Base-by-base conservation (phyloP, 2,797 vertebrate species). In the Cynodonichthys magdalenae region DNA sequence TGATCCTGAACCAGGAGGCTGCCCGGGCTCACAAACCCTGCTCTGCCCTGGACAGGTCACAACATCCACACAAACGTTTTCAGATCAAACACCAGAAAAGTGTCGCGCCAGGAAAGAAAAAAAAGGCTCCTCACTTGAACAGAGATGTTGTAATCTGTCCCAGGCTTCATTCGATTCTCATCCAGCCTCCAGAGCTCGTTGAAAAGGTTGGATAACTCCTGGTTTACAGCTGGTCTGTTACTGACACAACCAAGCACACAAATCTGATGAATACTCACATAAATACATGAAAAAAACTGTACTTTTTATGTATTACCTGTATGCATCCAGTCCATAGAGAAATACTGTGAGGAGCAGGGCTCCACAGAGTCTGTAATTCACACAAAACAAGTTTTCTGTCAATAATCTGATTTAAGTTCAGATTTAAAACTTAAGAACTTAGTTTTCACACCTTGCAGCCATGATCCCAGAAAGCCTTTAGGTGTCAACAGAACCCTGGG, bases 111-210 rank as follows among this genome's bases (percentile, higher is more conserved):
- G 24, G 24, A 24, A 24, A 24, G 24, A 14, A 4, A 10, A 12
- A 50, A 8, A 1, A 5, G 0, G 2, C 12, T 55, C 8, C 28
- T 18, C 65, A 95, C 95, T 92, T 96, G 95, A 53, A 96, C 73
- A 42, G 92, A 91, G 75, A 95, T 81, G 0, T 58, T 91, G 80
- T 96, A 96, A 82, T 96, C 94, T 15, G 71, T 82, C 12, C 89
- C 94, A 24, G 95, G 92, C 0, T 11, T 74, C 63, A 95, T 74
- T 3, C 90, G 89, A 52, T 95, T 95, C 18, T 74, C 79, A 55
- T 96, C 94, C 63, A 95, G 53, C 29, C 85, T 92, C 95, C 95
- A 96, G 42, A 96, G 77, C 71, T 95, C 89, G 62, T 75, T 93
- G 79, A 96, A 91, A 28, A 96, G 63, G 52, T 78, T 74, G 7